Evolutionary conservation across 1,140 invertebrate genomes (phyloP), one percentile per base, ranked within the genome.

Genomic region (Heliconius eleuchia): DNA sequence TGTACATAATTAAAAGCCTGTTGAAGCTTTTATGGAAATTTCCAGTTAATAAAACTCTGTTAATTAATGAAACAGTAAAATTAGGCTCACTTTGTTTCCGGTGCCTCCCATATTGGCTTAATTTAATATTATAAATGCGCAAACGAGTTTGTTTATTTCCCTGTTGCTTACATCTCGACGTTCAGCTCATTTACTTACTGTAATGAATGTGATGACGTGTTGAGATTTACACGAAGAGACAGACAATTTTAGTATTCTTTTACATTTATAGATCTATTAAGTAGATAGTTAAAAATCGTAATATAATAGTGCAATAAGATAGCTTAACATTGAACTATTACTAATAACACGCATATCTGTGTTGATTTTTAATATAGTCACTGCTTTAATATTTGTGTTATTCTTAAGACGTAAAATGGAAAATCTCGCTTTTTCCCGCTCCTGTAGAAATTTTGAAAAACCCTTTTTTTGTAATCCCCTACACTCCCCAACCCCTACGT

Each of bases 1-100:
- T 75, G n/a, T 74, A 74, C 46, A 74, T 74, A 30, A 74, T 55
- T 74, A 74, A 34, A 30, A 74, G 50, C 42, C 46, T 30, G 50
- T 74, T 74, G 16, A 27, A 74, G 73, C 73, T 74, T 73, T 50
- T 50, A 50, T 30, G 46, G 16, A 74, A 74, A 39, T 72, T 72
- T 72, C 34, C n/a, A 72, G 71, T 72, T 72, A 72, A 74, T 74
- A 11, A 74, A 74, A 55, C 27, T 55, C 18, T 39, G 42, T 55
- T 55, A 52, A 74, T 74, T 74, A 74, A 74, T 30, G 46, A 50
- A 39, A 72, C 71, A 74, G 50, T 30, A 52, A 30, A 34, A 52
- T 52, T 9, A 23, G 46, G 46, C 30, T 30, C 27, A 18, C 73
- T 74, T 55, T 30, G 30, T 27, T 76, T 76, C 60, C 60, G 8